Conservation (phyloP, 2,888 invertebrate species). For the Chelonus formosanus region DNA sequence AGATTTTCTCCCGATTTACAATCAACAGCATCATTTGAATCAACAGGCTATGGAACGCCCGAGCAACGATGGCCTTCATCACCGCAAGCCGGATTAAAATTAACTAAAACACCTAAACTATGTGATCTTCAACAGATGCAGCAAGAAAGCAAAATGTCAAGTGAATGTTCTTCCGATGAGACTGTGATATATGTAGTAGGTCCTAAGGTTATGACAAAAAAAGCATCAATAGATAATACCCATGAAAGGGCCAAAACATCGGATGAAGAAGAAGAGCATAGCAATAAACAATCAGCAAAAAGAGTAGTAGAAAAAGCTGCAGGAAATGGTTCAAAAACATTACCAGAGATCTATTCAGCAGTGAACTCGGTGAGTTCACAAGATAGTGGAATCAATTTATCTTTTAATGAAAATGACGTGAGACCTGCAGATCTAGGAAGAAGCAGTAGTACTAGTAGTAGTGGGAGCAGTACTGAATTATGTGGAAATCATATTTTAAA, state of each 20-base stretch:
- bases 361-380: conserved; percentile 78
- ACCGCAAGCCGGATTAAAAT: conserved; percentile 34
- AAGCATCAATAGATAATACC: conserved; percentile 33
- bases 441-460: conserved; percentile 55
- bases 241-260: conserved; percentile 38
- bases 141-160: conserved; percentile 63
- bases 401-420: conserved; percentile 74
- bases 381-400: conserved; percentile 81
- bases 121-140: conserved; percentile 56
- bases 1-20: conserved; percentile 43
- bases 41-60: conserved; percentile 55
- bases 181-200: conserved; percentile 64
- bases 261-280: conserved; percentile 39
- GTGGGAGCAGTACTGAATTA: conserved; percentile 59
- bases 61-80: conserved; percentile 47
- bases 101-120: conserved; percentile 47
- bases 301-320: conserved; percentile 55
- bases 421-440: conserved; percentile 62
- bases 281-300: conserved; percentile 35
- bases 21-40: conserved; percentile 26
- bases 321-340: conserved; percentile 65
- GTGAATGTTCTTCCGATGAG: conserved; percentile 64
- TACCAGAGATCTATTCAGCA: conserved; percentile 72
- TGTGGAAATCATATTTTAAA: conserved; percentile 49
- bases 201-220: conserved; percentile 36